Percentiles rank a stretch among this genome's conserved stretches.
Conservation (phyloP, 2,113 vertebrate genomes). For the Pica pica region DNA sequence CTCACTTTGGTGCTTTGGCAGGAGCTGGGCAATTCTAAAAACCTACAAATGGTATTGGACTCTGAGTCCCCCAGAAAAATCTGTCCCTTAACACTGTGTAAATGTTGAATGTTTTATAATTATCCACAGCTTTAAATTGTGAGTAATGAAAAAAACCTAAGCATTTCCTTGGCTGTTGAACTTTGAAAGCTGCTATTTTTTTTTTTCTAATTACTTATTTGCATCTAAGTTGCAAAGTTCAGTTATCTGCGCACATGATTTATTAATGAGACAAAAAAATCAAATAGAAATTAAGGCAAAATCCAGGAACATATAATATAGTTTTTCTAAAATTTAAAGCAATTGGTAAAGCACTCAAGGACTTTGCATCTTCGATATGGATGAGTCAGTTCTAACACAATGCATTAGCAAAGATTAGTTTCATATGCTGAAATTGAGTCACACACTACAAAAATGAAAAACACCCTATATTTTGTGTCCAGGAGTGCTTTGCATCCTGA, state of each 20-base stretch:
- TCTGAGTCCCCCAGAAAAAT: neutral
- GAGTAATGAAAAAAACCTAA: neutral
- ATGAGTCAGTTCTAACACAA: slow-evolving; percentile 19
- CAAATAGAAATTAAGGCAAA: neutral
- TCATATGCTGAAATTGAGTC: neutral
- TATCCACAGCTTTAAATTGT: neutral
- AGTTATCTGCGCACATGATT: neutral
- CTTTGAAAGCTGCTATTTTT: neutral
- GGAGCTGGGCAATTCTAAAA: neutral
- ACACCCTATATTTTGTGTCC: neutral
- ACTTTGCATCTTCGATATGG: neutral
- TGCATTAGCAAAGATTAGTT: neutral
- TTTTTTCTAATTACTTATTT: neutral
- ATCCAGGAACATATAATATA: neutral
- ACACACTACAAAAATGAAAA: neutral
- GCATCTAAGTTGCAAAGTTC: neutral
- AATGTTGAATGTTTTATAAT: neutral
- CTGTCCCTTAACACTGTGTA: neutral
- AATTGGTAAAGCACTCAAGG: neutral
- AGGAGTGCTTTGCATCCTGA: neutral
- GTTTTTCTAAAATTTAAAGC: neutral
- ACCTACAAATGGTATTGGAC: neutral
- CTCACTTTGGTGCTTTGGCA: neutral
- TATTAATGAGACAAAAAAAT: neutral
- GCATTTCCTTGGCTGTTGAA: neutral